phyloP scores from a whole-genome alignment of 1,140 invertebrate genomes.

The Lithobius niger region DNA sequence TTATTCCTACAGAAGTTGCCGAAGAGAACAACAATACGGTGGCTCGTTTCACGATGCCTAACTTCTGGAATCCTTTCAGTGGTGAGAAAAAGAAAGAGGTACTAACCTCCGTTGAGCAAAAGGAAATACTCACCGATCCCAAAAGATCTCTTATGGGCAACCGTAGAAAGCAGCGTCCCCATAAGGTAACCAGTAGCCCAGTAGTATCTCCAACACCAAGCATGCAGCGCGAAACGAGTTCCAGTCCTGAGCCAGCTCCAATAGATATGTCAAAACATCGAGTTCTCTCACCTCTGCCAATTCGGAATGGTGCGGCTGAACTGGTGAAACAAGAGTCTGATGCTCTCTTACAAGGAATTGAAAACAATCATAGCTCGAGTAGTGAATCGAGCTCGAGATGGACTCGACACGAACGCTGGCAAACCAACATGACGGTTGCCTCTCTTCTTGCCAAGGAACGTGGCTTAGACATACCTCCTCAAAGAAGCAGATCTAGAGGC shows the following conservation, averaged over 20 bases:
- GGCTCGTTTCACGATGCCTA: not conserved
- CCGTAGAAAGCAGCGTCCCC: slow-evolving; percentile 16
- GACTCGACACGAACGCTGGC: not conserved
- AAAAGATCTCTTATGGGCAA: slow-evolving; percentile 20
- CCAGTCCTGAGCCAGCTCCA: too few relatives aligned
- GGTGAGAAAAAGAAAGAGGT: not conserved
- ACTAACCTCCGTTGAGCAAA: not conserved
- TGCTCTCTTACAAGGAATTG: too few relatives aligned
- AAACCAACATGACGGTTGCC: slow-evolving; percentile 5
- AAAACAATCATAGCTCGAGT: too few relatives aligned
- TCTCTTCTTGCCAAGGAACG: slow-evolving; percentile 1
- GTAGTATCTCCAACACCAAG: not conserved
- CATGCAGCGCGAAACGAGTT: too few relatives aligned
- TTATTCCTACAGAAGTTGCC: slow-evolving; percentile 22
- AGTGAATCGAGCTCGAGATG: too few relatives aligned
- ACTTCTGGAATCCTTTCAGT: not conserved
- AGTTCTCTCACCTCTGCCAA: not conserved
- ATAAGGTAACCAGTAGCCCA: slow-evolving; percentile 5
- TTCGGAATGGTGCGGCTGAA: not conserved
- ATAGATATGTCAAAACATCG: too few relatives aligned
- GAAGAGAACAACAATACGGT: slow-evolving; percentile 4
- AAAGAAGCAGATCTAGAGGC: not conserved
- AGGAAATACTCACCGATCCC: slow-evolving; percentile 17
- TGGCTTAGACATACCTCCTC: not conserved
- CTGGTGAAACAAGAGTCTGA: not conserved